A percentile compares a stretch with the other conserved stretches of the same genome.
Conservation (phyloP, 2,888 invertebrate genomes). For the Morinoia aosen region DNA sequence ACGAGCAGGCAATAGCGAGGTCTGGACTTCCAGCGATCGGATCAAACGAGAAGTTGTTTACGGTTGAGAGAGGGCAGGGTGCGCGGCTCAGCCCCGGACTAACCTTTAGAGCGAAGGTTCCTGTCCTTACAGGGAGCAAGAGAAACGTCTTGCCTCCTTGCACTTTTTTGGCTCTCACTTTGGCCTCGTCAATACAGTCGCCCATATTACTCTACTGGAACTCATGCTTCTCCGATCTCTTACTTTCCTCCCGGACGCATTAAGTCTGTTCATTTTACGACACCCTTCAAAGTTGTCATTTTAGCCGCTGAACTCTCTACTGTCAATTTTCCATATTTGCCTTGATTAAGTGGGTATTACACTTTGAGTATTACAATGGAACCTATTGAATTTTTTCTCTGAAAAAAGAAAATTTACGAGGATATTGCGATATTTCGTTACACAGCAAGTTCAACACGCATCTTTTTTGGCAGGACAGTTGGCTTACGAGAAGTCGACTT, state of each 20-base stretch:
- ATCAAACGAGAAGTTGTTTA: conserved; percentile 9
- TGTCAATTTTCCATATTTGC: background rate
- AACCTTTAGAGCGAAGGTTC: conserved; percentile 10
- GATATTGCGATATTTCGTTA: background rate
- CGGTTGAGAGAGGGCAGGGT: background rate
- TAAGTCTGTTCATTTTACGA: background rate
- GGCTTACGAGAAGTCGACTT: background rate
- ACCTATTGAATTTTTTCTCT: background rate
- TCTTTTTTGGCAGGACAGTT: background rate
- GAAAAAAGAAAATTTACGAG: background rate
- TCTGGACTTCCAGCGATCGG: background rate
- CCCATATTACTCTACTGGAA: background rate
- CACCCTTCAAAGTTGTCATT: background rate
- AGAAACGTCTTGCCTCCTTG: conserved; percentile 10
- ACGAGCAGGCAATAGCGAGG: background rate
- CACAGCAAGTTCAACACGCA: background rate
- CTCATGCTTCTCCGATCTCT: background rate
- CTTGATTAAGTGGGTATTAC: background rate
- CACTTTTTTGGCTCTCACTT: background rate
- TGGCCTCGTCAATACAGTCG: background rate
- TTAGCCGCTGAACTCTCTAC: background rate
- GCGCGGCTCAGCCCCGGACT: background rate
- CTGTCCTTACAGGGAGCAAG: conserved; percentile 17
- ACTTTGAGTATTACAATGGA: background rate
- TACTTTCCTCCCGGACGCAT: background rate